These are phyloP conservation scores for Chrysomela aeneicollis DNA, from an alignment of 2,888 invertebrate genomes.

Conservation along the genomic window DNA sequence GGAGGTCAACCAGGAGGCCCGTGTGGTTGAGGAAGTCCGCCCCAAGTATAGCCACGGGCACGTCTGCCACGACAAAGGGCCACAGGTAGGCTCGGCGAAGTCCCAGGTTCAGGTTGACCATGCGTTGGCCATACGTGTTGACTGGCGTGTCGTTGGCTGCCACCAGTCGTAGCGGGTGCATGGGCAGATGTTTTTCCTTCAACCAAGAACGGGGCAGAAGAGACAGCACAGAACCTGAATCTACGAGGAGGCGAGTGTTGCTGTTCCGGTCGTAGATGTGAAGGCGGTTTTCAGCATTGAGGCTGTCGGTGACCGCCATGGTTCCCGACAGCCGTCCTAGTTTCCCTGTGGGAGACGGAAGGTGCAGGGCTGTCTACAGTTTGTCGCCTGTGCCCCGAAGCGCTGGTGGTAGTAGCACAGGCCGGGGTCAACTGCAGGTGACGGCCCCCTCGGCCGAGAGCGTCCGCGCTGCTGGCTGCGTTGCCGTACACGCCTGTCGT, in stretches of 20 bases:
- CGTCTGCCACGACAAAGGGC: conserved; percentile 38
- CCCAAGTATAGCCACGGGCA: conserved; percentile 36
- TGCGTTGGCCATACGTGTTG: conserved; percentile 4
- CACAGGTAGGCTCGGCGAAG: conserved; percentile 34
- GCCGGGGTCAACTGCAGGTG: too few relatives aligned
- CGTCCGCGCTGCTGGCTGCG: too few relatives aligned
- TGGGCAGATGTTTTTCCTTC: not conserved
- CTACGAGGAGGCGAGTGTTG: conserved; percentile 3
- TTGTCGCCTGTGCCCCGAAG: too few relatives aligned
- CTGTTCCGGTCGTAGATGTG: conserved; percentile 6
- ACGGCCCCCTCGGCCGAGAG: too few relatives aligned
- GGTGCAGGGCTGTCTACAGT: too few relatives aligned
- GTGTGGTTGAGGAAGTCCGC: conserved; percentile 37
- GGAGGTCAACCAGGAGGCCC: conserved; percentile 33
- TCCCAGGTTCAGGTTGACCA: conserved; percentile 27
- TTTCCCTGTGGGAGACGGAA: not conserved
- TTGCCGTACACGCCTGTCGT: too few relatives aligned
- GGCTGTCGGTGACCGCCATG: conserved; percentile 9
- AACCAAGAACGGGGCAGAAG: not conserved
- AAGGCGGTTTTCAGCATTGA: conserved; percentile 12
- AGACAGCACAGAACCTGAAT: conserved; percentile 13
- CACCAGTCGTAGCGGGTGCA: conserved; percentile 12
- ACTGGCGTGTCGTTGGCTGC: conserved; percentile 23
- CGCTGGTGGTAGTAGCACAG: too few relatives aligned
- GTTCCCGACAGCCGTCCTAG: not conserved